Percentiles rank a stretch among this genome's conserved stretches.
Conservation (phyloP, 2,888 invertebrate genomes). For the Dryococelus australis region DNA sequence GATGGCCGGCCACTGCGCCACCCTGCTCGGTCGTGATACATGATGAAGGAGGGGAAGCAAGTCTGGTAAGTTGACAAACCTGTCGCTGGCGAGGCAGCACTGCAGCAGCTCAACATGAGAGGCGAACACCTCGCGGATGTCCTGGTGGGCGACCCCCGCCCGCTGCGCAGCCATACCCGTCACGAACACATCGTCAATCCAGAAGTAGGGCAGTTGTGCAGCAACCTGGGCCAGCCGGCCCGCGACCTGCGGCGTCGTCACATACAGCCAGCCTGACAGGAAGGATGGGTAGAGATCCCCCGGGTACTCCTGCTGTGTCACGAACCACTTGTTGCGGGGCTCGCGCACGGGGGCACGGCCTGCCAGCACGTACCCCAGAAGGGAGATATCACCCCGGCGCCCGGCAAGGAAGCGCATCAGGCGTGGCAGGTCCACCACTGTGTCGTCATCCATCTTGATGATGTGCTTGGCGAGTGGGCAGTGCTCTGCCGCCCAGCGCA, state of each 20-base stretch:
- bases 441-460: constrained; percentile 85
- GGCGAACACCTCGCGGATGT: constrained; percentile 70
- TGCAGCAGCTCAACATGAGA: constrained; percentile 75
- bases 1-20: too few relatives aligned
- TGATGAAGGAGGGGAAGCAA: background rate
- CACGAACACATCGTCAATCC: constrained; percentile 91
- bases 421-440: constrained; percentile 72
- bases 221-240: constrained; percentile 64
- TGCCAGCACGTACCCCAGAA: constrained; percentile 73
- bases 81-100: constrained; percentile 67
- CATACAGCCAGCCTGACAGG: constrained; percentile 85
- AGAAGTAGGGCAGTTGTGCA: constrained; percentile 73
- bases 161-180: constrained; percentile 72
- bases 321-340: constrained; percentile 81
- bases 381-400: constrained; percentile 58
- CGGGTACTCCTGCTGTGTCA: constrained; percentile 71
- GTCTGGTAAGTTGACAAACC: constrained; percentile 57
- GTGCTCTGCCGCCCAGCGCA: constrained; percentile 73
- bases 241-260: constrained; percentile 73
- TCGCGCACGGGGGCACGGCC: constrained; percentile 71
- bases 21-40: too few relatives aligned
- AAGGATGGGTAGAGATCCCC: constrained; percentile 73
- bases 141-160: constrained; percentile 52
- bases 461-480: constrained; percentile 70
- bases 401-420: constrained; percentile 60